A percentile compares a stretch with the other conserved stretches of the same genome.
These are phyloP conservation scores for Pelmatolapia mariae DNA, from an alignment of 2,113 vertebrate genomes.

Conservation along the genomic window DNA sequence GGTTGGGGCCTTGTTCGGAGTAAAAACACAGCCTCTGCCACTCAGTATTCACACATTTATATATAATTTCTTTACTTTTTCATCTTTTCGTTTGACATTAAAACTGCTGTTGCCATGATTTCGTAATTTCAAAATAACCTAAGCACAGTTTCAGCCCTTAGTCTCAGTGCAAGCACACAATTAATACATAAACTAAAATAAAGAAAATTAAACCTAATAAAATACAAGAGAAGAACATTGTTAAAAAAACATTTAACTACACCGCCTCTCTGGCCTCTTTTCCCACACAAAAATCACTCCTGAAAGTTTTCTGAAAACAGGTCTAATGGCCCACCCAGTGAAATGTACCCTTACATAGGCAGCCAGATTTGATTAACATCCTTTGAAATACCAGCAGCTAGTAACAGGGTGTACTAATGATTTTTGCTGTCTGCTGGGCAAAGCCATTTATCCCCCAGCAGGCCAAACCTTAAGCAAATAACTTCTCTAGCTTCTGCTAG, in stretches of 20 bases:
- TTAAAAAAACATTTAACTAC: background rate
- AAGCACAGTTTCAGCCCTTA: background rate
- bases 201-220: background rate
- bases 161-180: background rate
- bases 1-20: background rate
- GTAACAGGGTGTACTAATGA: background rate
- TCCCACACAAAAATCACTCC: background rate
- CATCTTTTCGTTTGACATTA: background rate
- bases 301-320: background rate
- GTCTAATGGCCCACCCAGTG: background rate
- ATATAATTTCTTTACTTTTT: background rate
- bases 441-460: slow-evolving; percentile 10
- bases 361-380: slow-evolving; percentile 39
- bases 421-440: background rate
- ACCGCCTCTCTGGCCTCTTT: no score
- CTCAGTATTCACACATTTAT: background rate
- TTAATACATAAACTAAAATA: background rate
- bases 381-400: slow-evolving; percentile 13
- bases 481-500: background rate
- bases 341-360: background rate
- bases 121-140: background rate
- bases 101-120: background rate
- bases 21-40: background rate
- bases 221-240: background rate
- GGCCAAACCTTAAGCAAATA: slow-evolving; percentile 34